phyloP scores from a whole-genome alignment of 2,888 invertebrate genomes.

The Flexamia atlantica region DNA sequence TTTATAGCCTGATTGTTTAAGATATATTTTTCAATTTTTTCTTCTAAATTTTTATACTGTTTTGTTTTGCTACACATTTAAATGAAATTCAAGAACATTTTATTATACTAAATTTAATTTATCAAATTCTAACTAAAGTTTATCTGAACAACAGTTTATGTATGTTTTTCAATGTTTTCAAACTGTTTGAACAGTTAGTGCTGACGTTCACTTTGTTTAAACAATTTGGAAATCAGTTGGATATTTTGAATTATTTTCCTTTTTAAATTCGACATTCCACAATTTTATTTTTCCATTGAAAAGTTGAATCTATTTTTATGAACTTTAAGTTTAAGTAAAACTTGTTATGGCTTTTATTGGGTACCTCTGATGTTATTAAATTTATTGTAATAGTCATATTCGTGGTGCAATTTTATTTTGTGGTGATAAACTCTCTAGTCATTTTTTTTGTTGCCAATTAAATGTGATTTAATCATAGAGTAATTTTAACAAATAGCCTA shows the following conservation, averaged over 20 bases:
- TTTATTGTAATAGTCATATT: not conserved
- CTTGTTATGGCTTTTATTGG: not conserved
- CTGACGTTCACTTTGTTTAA: not conserved
- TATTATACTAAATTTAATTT: too few relatives aligned
- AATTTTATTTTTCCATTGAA: not conserved
- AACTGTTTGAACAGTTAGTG: not conserved
- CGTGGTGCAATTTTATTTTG: conserved; percentile 26
- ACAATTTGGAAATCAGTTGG: not conserved
- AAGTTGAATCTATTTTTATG: not conserved
- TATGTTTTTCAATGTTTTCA: not conserved
- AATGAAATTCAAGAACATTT: too few relatives aligned
- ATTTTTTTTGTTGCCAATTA: conserved; percentile 28
- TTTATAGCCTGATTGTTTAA: too few relatives aligned
- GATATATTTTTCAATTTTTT: too few relatives aligned
- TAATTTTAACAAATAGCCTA: not conserved
- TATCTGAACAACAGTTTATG: not conserved
- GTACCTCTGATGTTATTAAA: not conserved
- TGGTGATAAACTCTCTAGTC: conserved; percentile 29
- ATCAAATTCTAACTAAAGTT: not conserved
- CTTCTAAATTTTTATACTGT: not conserved
- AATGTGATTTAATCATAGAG: not conserved
- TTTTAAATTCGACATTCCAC: not conserved
- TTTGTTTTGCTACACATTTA: not conserved
- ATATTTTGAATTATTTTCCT: not conserved
- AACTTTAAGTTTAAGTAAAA: not conserved